Evolutionary conservation across 2,113 vertebrate genomes (phyloP).

Genomic region (Xenotilapia caudafasciata): DNA sequence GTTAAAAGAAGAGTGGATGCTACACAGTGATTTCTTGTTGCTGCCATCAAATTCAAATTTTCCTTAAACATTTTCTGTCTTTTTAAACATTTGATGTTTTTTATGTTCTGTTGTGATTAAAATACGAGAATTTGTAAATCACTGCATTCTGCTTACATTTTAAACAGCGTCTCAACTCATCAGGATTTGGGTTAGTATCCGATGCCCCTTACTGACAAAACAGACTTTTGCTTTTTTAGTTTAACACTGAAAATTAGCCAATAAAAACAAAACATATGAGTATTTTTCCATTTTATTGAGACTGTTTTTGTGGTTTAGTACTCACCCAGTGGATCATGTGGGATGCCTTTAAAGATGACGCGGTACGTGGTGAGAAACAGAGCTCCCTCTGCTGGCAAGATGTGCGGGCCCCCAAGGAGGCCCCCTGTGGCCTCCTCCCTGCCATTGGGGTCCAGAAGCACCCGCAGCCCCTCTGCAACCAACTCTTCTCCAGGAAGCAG

Average conservation of each 20-base stretch:
- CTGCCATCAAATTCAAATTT: background rate
- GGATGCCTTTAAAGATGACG: conserved; percentile 94
- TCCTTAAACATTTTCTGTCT: background rate
- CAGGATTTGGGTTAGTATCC: background rate
- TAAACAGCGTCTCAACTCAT: background rate
- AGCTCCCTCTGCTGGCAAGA: conserved; percentile 96
- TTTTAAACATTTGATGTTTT: background rate
- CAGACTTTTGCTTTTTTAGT: background rate
- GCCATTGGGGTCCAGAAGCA: conserved; percentile 90
- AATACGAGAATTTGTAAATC: background rate
- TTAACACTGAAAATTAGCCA: background rate
- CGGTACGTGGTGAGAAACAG: conserved; percentile 95
- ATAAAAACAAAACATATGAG: background rate
- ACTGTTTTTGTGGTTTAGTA: background rate
- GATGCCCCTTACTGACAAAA: background rate
- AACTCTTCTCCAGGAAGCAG: conserved; percentile 94
- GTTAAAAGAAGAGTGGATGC: background rate
- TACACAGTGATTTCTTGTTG: background rate
- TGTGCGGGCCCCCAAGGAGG: conserved; percentile 89
- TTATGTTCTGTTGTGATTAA: background rate
- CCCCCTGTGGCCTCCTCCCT: conserved; percentile 93
- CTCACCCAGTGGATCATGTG: conserved; percentile 90
- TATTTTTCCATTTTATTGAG: background rate
- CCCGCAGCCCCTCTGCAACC: conserved; percentile 89
- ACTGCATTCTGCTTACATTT: background rate